phyloP scores from a whole-genome alignment of 2,888 invertebrate species.

The Adelphocoris suturalis region DNA sequence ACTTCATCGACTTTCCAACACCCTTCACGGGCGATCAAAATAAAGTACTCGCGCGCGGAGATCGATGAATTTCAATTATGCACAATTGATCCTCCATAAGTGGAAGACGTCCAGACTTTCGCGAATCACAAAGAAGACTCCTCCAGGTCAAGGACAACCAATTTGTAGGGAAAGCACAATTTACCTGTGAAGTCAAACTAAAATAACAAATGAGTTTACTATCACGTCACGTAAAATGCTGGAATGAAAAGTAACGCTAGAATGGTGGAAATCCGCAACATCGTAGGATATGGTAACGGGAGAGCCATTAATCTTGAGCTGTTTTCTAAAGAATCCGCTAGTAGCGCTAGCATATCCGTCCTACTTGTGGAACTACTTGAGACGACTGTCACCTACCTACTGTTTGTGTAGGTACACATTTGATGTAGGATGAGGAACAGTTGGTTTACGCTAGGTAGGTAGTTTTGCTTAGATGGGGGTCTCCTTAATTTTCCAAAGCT shows the following conservation, averaged over 20 bases:
- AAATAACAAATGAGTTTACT: not conserved
- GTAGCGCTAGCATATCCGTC: no score
- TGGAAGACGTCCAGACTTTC: not conserved
- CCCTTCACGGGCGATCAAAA: not conserved
- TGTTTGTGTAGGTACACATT: no score
- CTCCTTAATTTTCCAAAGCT: no score
- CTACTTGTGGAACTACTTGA: no score
- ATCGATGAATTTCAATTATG: not conserved
- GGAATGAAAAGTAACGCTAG: not conserved
- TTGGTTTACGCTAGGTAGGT: no score
- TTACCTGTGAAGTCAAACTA: constrained; percentile 1
- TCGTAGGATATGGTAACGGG: no score
- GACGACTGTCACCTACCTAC: no score
- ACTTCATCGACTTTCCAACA: constrained; percentile 22
- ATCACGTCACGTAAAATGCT: not conserved
- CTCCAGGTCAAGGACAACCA: not conserved
- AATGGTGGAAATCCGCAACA: no score
- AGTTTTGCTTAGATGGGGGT: no score
- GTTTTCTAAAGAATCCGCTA: no score
- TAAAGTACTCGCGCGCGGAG: not conserved
- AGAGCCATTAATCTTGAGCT: no score
- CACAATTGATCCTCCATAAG: not conserved
- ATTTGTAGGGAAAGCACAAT: not conserved
- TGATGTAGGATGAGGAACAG: no score
- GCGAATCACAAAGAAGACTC: not conserved